Evolutionary conservation across 2,888 invertebrate genomes (phyloP).

Genomic region (Eubasilissa splendida): DNA sequence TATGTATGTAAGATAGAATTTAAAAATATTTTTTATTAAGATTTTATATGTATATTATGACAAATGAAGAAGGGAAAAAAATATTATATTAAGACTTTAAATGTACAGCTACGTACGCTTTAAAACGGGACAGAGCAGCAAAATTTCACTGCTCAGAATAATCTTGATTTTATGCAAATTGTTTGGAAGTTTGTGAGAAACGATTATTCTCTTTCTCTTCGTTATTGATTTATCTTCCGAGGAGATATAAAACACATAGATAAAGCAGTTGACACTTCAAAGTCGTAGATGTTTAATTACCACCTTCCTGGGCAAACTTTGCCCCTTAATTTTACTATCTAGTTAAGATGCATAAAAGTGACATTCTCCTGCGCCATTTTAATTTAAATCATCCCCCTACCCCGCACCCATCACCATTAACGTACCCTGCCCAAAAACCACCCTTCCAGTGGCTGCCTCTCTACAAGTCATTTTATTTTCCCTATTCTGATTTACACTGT

Average conservation of each 20-base stretch:
- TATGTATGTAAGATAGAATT: no score
- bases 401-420: constrained; percentile 16
- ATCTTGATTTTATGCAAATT: constrained; percentile 41
- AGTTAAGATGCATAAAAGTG: constrained; percentile 59
- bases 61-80: no score
- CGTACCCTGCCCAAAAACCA: constrained; percentile 18
- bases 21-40: no score
- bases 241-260: constrained; percentile 58
- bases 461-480: neutral
- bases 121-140: neutral
- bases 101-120: no score
- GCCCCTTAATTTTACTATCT: constrained; percentile 59
- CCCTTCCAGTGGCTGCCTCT: constrained; percentile 18
- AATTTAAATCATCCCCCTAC: constrained; percentile 58
- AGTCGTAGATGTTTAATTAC: constrained; percentile 59
- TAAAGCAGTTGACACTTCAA: constrained; percentile 58
- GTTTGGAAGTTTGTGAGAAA: constrained; percentile 15
- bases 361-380: constrained; percentile 59
- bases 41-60: no score
- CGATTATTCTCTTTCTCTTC: constrained; percentile 26
- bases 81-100: no score
- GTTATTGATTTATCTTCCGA: constrained; percentile 56
- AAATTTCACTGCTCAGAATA: constrained; percentile 15
- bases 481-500: no score
- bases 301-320: constrained; percentile 58